Evolutionary conservation across 1,140 invertebrate species (phyloP), one percentile per base, ranked within the genome.

Genomic region (Drosophila burlai): DNA sequence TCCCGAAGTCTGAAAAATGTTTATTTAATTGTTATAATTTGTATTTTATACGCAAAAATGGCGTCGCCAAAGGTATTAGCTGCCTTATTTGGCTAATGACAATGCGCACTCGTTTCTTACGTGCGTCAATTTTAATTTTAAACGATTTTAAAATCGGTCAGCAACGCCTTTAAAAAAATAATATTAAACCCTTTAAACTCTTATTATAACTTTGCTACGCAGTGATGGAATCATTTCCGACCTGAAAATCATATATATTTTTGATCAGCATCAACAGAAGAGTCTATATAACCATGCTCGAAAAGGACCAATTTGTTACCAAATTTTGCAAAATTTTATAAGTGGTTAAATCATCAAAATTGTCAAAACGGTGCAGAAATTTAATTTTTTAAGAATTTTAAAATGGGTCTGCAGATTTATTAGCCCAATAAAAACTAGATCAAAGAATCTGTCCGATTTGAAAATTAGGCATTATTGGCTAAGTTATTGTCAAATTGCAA

Each of bases 1-100:
- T 11, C n/a, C 1, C 45, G 26, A 50, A 43, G 13, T 31, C 45
- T 52, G 61, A 54, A 34, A 77, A 67, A 52, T 66, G 79, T 47
- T 59, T 40, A 54, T 79, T 86, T 78, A 67, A 75, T 79, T 78
- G 38, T 38, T 55, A 57, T 79, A 82, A 85, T 79, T 86, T 75
- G 83, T 61, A 67, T 42, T 79, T 86, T 67, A 58, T 66, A 55
- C 43, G 43, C 36, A 47, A 54, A 55, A 55, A 75, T 64, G 72
- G 72, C 42, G 58, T 42, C 42, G 16, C 38, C 36, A 26, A 61
- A 43, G 38, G 9, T 47, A 34, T 49, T 15, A 57, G 40, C 40
- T 54, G 31, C 38, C 67, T 74, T 55, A 42, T 63, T 62, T n/a
- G 68, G 49, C 29, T 52, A 73, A 73, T 80, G 34, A n/a, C n/a